These are phyloP conservation scores for Lucilia sericata DNA, from an alignment of 1,140 invertebrate genomes.

Conservation along the genomic window DNA sequence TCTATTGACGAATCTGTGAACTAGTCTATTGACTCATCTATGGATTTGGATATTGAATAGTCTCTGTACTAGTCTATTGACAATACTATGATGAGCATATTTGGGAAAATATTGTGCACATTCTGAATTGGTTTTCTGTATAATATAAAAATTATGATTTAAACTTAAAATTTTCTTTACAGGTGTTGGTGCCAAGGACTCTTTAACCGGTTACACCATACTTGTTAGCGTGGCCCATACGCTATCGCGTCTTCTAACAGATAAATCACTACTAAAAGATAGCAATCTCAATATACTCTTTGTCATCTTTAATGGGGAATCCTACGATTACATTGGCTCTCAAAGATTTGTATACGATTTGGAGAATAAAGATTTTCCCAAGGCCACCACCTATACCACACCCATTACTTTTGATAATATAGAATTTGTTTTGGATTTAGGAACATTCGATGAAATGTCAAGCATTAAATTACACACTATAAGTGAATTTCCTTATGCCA, in stretches of 20 bases:
- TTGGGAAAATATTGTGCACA: too few species aligned
- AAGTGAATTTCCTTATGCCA: slow-evolving; percentile 57
- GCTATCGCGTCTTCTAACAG: slow-evolving; percentile 73
- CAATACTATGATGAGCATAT: too few species aligned
- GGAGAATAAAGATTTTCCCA: slow-evolving; percentile 76
- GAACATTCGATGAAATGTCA: slow-evolving; percentile 75
- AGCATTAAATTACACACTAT: slow-evolving; percentile 69
- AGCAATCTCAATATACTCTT: slow-evolving; percentile 80
- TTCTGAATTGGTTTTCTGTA: too few species aligned
- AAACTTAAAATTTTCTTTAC: not conserved
- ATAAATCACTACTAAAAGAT: slow-evolving; percentile 65
- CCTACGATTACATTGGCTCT: slow-evolving; percentile 95
- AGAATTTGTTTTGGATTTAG: slow-evolving; percentile 84
- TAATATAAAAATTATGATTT: too few species aligned
- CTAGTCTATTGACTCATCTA: too few species aligned
- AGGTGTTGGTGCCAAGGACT: slow-evolving; percentile 80
- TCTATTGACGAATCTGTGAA: too few species aligned
- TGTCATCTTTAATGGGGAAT: slow-evolving; percentile 91
- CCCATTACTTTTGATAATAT: slow-evolving; percentile 77
- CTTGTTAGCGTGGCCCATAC: slow-evolving; percentile 82
- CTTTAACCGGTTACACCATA: slow-evolving; percentile 83
- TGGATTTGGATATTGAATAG: too few species aligned
- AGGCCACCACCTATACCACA: slow-evolving; percentile 64
- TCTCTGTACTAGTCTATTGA: too few species aligned
- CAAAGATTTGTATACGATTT: slow-evolving; percentile 90